A percentile compares a stretch with the other conserved stretches of the same genome.
phyloP scores from a whole-genome alignment of 2,113 vertebrate genomes.

The Festucalex cinctus region DNA sequence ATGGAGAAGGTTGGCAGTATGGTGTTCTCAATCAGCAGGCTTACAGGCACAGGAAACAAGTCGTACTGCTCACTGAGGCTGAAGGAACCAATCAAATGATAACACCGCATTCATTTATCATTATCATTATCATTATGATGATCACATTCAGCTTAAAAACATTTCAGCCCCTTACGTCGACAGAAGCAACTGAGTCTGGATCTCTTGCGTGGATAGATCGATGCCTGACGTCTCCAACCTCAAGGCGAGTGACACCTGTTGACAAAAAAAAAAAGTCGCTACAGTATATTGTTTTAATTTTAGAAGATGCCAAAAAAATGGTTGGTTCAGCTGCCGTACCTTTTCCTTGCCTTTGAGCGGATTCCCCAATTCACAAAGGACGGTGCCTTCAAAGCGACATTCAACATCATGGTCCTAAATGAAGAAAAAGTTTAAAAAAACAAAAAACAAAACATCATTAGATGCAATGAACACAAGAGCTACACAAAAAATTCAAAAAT shows the following conservation, averaged over 20 bases:
- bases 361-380: constrained; percentile 87
- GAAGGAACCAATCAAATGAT: constrained; percentile 19
- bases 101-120: background rate
- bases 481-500: background rate
- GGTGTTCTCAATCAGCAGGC: constrained; percentile 80
- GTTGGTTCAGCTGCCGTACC: constrained; percentile 53
- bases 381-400: constrained; percentile 35
- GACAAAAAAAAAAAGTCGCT: background rate
- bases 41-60: constrained; percentile 70
- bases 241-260: constrained; percentile 77
- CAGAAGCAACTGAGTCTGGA: constrained; percentile 75
- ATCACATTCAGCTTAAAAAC: background rate
- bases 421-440: constrained; percentile 1
- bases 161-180: constrained; percentile 82
- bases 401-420: constrained; percentile 45
- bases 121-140: background rate
- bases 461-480: no score
- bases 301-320: background rate
- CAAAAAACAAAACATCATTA: background rate
- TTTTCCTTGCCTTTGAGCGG: constrained; percentile 81
- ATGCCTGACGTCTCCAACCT: constrained; percentile 79
- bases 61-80: constrained; percentile 85
- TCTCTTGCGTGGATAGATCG: constrained; percentile 74
- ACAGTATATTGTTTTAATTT: background rate
- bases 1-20: constrained; percentile 75